Base-by-base conservation (phyloP, 1,140 invertebrate genomes). In the Heliconius eleuchia region DNA sequence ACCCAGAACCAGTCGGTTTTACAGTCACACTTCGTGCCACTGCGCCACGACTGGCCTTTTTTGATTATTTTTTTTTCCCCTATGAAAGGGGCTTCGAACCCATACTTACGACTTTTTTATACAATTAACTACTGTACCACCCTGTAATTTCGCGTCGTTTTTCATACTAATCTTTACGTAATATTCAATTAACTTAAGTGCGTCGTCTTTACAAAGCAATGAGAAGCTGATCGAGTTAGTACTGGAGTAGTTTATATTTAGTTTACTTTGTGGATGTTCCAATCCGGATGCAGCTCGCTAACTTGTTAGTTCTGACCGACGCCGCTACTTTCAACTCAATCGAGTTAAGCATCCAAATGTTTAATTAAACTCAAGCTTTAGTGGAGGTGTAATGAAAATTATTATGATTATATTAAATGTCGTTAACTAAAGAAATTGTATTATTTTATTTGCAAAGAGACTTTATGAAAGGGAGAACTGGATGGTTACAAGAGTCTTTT, bases 261-360 rank as follows among this genome's bases (percentile, higher is more conserved):
- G 60, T 66, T 66, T 27, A 66, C 0, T 66, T 27, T 23, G 60
- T 13, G 27, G 27, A 16, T 1, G 60, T 66, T 11, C 60, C 27
- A 66, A 66, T 66, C 60, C 60, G 60, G 60, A 66, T 16, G 60
- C 60, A 16, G n/a, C 60, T 66, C 23, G 60, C 60, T 66, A 66
- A 66, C 60, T 66, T 66, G 60, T 66, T 30, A 30, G 60, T 66
- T 66, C n/a, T 66, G 60, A 66, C 60, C 60, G 60, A 27, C 23
- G 60, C 13, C 13, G 18, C 16, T 19, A 66, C 60, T 66, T 66
- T 66, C 30, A 30, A 66, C n/a, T 66, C 27, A 66, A 66, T 66
- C 1, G 23, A 66, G 60, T 66, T 66, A 27, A 27, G 5, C 9
- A 13, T 66, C 11, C 11, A 66, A 66, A 66, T 66, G n/a, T 6